These are phyloP conservation scores for Pantherophis guttatus DNA, from an alignment of 2,113 vertebrate species.

Conservation along the genomic window DNA sequence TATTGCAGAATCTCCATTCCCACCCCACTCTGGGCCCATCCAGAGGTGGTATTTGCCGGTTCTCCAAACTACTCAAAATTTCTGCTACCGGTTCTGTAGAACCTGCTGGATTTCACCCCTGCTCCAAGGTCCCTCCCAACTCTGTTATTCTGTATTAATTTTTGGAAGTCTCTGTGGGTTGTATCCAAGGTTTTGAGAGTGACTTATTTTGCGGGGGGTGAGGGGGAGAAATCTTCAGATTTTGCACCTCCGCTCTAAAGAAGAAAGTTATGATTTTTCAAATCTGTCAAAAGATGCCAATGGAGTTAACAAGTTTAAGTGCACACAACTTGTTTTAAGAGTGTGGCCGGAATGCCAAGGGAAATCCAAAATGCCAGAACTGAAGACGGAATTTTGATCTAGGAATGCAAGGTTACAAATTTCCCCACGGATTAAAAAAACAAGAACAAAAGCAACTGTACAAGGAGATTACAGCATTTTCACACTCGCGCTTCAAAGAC, in stretches of 20 bases:
- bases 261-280: not conserved
- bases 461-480: slow-evolving; percentile 33
- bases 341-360: not conserved
- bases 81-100: too few relatives aligned
- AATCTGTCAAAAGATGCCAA: not conserved
- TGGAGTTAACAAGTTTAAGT: not conserved
- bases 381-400: not conserved
- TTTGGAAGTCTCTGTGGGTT: not conserved
- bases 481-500: slow-evolving; percentile 22
- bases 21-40: too few relatives aligned
- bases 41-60: too few relatives aligned
- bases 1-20: too few relatives aligned
- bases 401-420: not conserved
- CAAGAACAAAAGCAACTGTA: not conserved
- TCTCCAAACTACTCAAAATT: too few relatives aligned
- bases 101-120: too few relatives aligned
- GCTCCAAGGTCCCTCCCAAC: not conserved
- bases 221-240: not conserved
- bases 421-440: slow-evolving; percentile 8
- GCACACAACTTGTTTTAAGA: not conserved
- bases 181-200: not conserved
- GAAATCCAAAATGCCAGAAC: slow-evolving; percentile 2
- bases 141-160: not conserved
- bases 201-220: not conserved
- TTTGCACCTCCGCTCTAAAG: not conserved